Conservation (phyloP, 2,113 vertebrate species). For the Bubo bubo region DNA sequence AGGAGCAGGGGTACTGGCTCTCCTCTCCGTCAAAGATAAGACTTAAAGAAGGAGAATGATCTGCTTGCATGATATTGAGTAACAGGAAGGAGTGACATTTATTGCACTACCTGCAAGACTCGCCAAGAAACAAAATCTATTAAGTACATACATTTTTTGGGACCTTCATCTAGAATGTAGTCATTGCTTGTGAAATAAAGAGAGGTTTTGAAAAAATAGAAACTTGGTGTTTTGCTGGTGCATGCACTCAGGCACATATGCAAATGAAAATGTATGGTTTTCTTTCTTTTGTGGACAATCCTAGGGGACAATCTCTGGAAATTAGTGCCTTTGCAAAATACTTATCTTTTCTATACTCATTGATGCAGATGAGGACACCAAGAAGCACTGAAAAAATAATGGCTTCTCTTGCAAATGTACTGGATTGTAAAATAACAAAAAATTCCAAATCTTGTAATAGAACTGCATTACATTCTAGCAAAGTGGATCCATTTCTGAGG, state of each 20-base stretch:
- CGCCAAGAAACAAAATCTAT: conserved; percentile 1
- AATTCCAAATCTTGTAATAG: not conserved
- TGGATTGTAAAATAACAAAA: not conserved
- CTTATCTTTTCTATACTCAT: not conserved
- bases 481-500: conserved; percentile 59
- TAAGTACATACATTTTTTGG: not conserved
- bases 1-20: not conserved
- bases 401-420: not conserved
- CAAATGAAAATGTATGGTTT: not conserved
- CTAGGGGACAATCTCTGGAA: not conserved
- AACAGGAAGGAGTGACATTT: not conserved
- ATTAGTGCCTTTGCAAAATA: not conserved
- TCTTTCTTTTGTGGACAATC: not conserved
- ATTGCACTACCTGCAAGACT: not conserved
- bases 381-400: not conserved
- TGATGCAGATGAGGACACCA: not conserved
- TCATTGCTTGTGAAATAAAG: not conserved
- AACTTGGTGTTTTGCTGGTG: not conserved
- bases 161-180: not conserved
- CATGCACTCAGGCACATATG: not conserved
- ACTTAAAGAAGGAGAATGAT: not conserved
- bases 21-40: not conserved
- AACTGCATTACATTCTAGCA: not conserved
- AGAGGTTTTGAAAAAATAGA: not conserved
- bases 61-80: not conserved